A percentile compares a stretch with the other conserved stretches of the same genome.
Evolutionary conservation across 2,113 vertebrate species (phyloP).

Genomic region (Castor canadensis): DNA sequence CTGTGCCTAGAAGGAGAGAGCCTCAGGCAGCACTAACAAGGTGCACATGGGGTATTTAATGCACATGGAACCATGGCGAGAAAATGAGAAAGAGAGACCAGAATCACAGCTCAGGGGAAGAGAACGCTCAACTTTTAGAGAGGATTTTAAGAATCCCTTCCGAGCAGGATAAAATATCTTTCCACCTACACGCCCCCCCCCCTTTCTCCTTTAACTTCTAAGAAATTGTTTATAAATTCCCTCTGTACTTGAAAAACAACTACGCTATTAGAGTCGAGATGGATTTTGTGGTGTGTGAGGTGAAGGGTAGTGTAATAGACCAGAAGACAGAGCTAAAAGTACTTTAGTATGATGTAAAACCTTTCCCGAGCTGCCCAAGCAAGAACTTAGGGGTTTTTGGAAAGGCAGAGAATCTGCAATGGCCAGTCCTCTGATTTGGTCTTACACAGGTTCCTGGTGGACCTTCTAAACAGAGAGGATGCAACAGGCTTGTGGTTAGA

Average conservation of each 20-base stretch:
- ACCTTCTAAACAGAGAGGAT: not conserved
- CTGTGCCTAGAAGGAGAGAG: not conserved
- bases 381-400: not conserved
- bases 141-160: constrained; percentile 54
- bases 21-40: not conserved
- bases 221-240: constrained; percentile 63
- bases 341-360: not conserved
- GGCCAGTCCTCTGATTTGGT: not conserved
- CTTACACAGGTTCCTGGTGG: not conserved
- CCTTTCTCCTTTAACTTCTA: constrained; percentile 58
- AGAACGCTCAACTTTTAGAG: constrained; percentile 50
- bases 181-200: not conserved
- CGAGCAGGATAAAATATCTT: constrained; percentile 32
- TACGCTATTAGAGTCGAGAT: constrained; percentile 51
- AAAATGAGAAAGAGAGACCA: constrained; percentile 47
- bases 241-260: constrained; percentile 66
- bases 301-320: not conserved
- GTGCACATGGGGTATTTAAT: constrained; percentile 30
- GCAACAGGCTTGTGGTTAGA: not conserved
- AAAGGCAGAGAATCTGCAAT: not conserved
- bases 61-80: constrained; percentile 40
- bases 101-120: constrained; percentile 57
- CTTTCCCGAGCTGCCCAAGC: constrained; percentile 11
- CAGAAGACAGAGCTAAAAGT: constrained; percentile 16
- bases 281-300: not conserved